Evolutionary conservation across 2,888 invertebrate genomes (phyloP), one percentile per base, ranked within the genome.

Genomic region (Chesias legatella): DNA sequence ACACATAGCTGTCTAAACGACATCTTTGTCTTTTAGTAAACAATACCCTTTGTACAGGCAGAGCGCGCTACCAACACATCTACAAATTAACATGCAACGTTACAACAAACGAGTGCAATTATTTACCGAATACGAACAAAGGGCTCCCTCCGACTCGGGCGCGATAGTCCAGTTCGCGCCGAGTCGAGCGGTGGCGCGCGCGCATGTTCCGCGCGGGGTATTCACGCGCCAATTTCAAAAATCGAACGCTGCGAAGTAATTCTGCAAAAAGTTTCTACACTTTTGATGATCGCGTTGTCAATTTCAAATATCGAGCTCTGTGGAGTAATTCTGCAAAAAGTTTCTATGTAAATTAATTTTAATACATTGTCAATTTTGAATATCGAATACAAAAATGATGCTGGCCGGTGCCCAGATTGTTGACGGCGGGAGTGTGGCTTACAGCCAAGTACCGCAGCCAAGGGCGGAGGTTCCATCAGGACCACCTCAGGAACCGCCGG

Each of bases 401-500:
- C 80, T 88, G 57, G 86, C 88, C 48, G 88, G 88, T 34, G 86
- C 82, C 17, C 71, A 83, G 58, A 82, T 88, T 39, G 75, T 83
- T 55, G 75, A 82, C 45, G 65, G 73, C 43, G 62, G 60, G 42
- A 78, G 73, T 77, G 85, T 81, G 33, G 57, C 71, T 20, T 82
- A 63, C 57, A 42, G 59, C 51, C 54, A 53, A 28, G 48, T 36
- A 0, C 7, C 30, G 0, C 34, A 9, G 10, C 34, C 27, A 1
- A 37, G n/a, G n/a, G 17, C 39, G 11, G 25, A 9, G 24, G 51
- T 53, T 9, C 53, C 63, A 3, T 36, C 45, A 21, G 54, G 51
- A 11, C 37, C 40, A 1, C 47, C 52, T 40, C 48, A 40, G 6
- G 46, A 36, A 7, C 26, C 26, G 7, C 21, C 30, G 7, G 17